Evolutionary conservation across 1,140 invertebrate genomes (phyloP).

Genomic region (Aricia agestis): DNA sequence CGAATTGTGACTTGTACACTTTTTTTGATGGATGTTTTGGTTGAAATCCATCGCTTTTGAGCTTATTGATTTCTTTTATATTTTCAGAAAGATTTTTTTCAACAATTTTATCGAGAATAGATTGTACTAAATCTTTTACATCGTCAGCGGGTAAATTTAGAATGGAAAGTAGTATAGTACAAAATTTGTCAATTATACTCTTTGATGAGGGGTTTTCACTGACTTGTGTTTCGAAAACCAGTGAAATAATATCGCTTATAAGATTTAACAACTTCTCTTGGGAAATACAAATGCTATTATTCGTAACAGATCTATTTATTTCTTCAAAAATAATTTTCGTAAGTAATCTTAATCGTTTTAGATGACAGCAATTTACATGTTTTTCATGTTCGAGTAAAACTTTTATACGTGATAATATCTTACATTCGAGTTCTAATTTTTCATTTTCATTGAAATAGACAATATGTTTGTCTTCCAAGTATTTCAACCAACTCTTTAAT

Average conservation of each 20-base stretch:
- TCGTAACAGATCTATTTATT: neutral
- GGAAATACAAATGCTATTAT: neutral
- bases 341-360: neutral
- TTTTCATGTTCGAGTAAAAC: neutral
- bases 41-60: neutral
- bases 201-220: neutral
- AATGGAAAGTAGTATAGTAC: neutral
- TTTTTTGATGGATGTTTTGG: neutral
- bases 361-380: neutral
- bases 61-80: neutral
- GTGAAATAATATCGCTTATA: neutral
- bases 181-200: neutral
- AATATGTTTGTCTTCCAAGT: neutral
- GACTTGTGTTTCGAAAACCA: neutral
- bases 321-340: neutral
- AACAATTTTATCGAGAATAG: neutral
- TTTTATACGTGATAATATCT: neutral
- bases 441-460: neutral
- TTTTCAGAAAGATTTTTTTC: neutral
- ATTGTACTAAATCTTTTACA: neutral
- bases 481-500: neutral
- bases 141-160: neutral
- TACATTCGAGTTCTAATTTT: neutral
- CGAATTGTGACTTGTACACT: neutral
- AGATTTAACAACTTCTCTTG: neutral